Evolutionary conservation across 1,140 invertebrate species (phyloP), one percentile per base, ranked within the genome.

Genomic region (Meloidogyne floridensis): DNA sequence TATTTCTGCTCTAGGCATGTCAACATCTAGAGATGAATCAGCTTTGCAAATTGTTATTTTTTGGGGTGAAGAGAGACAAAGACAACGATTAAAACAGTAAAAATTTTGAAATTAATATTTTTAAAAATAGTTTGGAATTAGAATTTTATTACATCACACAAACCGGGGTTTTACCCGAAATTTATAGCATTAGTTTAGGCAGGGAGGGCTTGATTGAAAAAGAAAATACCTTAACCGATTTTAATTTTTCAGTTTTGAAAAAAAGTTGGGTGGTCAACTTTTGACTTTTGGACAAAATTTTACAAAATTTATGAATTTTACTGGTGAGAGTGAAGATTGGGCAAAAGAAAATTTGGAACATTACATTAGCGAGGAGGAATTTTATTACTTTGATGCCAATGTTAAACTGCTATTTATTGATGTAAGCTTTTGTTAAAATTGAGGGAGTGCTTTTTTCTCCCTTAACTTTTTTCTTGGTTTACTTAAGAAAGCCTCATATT

Each of bases 11-110:
- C 47, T 51, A 54, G 32, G 51, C 13, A 71, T 43, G 59, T 65
- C 77, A 15, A 71, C 69, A 32, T 47, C 65, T 13, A 2, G 4
- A 65, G 51, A 71, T 18, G 77, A 79, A 70, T 71, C 72, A 54
- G 15, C 18, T 43, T 71, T 79, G 51, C 54, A 47, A 70, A 79
- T 79, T 70, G 20, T 65, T 65, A 70, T 79, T 42, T 59, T 79
- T 47, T 79, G 77, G 77, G 77, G 77, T 6, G 77, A 71, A 18
- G 77, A 79, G n/a, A 59, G 42, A 54, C 77, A 79, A 47, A 79
- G 77, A 53, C 77, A 79, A 51, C 56, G 77, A 3, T 54, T 79
- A 71, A 79, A 79, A 47, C 42, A 43, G 77, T 79, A 8, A 75
- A n/a, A n/a, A 2, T 54, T 54, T 18, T 56, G 51, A 3, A 43